Evolutionary conservation across 2,797 vertebrate genomes (phyloP).

Genomic region (Propithecus perrieri): DNA sequence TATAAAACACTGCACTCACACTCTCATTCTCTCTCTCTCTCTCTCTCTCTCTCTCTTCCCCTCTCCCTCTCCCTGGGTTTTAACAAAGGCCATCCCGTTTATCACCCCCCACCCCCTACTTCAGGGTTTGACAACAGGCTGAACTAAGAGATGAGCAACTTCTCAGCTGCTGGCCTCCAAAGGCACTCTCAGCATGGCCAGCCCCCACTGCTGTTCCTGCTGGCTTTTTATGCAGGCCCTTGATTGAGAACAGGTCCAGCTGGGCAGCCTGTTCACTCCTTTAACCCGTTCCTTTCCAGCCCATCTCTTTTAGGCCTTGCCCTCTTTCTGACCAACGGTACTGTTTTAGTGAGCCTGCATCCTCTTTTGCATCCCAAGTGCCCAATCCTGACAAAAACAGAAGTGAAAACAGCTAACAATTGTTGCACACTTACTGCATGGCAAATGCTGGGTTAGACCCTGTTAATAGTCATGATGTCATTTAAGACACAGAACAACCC

Average conservation of each 20-base stretch:
- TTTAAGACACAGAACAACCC: background rate
- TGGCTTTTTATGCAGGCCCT: constrained; percentile 77
- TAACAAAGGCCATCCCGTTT: constrained; percentile 75
- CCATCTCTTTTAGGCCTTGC: background rate
- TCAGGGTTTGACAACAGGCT: constrained; percentile 75
- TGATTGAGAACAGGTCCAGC: constrained; percentile 77
- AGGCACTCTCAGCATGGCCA: constrained; percentile 74
- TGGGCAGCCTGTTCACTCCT: constrained; percentile 70
- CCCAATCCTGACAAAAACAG: background rate
- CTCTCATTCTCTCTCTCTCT: background rate
- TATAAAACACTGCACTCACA: constrained; percentile 63
- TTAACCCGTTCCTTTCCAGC: constrained; percentile 76
- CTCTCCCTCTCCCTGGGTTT: constrained; percentile 57
- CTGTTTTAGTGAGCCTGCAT: background rate
- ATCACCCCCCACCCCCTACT: constrained; percentile 33
- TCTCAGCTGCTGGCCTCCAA: constrained; percentile 78
- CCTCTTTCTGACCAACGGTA: background rate
- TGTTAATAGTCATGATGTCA: background rate
- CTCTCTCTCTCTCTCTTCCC: background rate
- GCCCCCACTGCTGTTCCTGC: constrained; percentile 77
- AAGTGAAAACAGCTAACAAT: background rate
- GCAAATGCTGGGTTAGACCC: background rate
- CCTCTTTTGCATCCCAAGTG: background rate
- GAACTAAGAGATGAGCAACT: constrained; percentile 81
- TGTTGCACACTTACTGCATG: background rate